Evolutionary conservation across 2,888 invertebrate species (phyloP).

Genomic region (Coleophora deauratella): DNA sequence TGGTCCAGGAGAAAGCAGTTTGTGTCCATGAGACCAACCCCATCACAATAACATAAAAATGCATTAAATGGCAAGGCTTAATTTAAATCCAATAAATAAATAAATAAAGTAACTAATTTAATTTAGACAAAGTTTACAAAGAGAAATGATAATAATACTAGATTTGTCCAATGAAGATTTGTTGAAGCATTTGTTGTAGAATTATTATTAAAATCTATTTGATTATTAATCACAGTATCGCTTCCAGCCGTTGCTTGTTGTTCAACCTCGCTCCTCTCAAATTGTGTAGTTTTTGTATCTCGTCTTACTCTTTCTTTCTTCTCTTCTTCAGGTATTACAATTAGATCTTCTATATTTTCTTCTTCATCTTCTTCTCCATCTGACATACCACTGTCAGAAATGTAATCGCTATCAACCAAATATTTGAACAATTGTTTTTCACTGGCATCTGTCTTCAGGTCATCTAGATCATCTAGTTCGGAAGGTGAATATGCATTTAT

Average conservation of each 20-base stretch:
- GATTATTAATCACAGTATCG: slow-evolving; percentile 35
- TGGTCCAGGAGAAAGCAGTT: slow-evolving; percentile 4
- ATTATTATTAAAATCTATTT: slow-evolving; percentile 39
- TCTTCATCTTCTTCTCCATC: slow-evolving; percentile 29
- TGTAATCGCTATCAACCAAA: too few relatives aligned
- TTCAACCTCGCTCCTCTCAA: slow-evolving; percentile 38
- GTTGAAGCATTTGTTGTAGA: slow-evolving; percentile 16
- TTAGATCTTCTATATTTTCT: slow-evolving; percentile 14
- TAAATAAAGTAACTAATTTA: slow-evolving; percentile 28
- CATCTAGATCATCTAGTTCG: too few relatives aligned
- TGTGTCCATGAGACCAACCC: slow-evolving; percentile 29
- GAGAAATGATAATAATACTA: slow-evolving; percentile 33
- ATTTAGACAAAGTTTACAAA: slow-evolving; percentile 37
- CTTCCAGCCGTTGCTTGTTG: slow-evolving; percentile 34
- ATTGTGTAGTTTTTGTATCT: slow-evolving; percentile 16
- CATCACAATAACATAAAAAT: slow-evolving; percentile 32
- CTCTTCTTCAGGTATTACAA: slow-evolving; percentile 8
- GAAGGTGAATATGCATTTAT: slow-evolving; percentile 32
- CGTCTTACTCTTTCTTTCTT: not conserved
- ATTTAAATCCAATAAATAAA: slow-evolving; percentile 58
- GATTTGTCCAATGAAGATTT: slow-evolving; percentile 24
- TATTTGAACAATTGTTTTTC: too few relatives aligned
- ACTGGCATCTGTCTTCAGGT: too few relatives aligned
- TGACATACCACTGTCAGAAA: slow-evolving; percentile 12
- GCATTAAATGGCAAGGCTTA: slow-evolving; percentile 66